A percentile compares a stretch with the other conserved stretches of the same genome.
These are phyloP conservation scores for Mnemiopsis leidyi DNA, from an alignment of 37 sponge, comb jelly and placozoan genomes.

Conservation along the genomic window DNA sequence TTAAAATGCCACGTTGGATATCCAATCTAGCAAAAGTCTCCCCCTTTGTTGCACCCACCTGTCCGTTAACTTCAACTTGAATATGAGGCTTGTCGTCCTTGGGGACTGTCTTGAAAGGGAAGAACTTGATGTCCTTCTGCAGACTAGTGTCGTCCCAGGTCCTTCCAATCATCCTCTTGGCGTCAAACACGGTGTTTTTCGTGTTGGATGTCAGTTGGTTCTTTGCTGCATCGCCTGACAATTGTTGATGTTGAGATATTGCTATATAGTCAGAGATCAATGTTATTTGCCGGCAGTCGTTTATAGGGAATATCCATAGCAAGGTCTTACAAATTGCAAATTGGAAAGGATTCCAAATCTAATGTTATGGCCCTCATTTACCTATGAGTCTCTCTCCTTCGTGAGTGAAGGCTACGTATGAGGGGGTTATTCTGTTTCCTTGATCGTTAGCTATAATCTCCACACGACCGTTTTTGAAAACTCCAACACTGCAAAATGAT, in stretches of 20 bases:
- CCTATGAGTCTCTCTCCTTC: constrained; percentile 83
- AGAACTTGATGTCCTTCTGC: constrained; percentile 86
- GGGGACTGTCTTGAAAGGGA: constrained; percentile 74
- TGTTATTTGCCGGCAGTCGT: neutral
- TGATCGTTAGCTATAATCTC: constrained; percentile 99
- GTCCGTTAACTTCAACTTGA: constrained; percentile 76
- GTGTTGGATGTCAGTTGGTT: constrained; percentile 97
- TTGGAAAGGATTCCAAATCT: too few relatives aligned
- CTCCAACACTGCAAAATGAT: constrained; percentile 84
- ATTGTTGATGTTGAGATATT: neutral
- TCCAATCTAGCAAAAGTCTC: too few relatives aligned
- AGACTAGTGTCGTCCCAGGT: constrained; percentile 84
- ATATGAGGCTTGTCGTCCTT: constrained; percentile 93
- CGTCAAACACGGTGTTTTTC: constrained; percentile 95
- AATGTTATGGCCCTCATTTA: too few relatives aligned
- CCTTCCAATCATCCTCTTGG: constrained; percentile 91
- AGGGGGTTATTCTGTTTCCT: constrained; percentile 97
- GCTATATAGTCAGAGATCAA: neutral
- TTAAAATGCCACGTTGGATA: too few relatives aligned
- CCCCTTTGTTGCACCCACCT: too few relatives aligned
- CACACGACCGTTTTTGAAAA: constrained; percentile 94
- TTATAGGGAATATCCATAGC: neutral
- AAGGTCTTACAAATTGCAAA: too few relatives aligned
- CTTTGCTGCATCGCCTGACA: constrained; percentile 96
- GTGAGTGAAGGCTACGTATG: constrained; percentile 93